Evolutionary conservation across 2,113 vertebrate species (phyloP), one percentile per base, ranked within the genome.

Genomic region (Chionomys nivalis): DNA sequence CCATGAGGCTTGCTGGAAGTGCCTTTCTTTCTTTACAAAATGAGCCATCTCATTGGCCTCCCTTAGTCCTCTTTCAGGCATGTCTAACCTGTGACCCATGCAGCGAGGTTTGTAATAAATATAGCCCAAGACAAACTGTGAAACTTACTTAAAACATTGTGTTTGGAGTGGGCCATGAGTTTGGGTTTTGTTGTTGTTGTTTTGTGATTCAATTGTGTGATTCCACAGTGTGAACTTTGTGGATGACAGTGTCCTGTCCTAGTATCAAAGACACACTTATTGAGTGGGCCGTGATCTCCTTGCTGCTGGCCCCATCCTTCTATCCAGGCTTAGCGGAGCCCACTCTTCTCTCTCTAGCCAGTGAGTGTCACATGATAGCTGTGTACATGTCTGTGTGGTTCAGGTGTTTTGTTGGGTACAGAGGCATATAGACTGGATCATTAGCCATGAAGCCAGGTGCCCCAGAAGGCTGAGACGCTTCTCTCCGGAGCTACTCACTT

Each of bases 371-470:
- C 63, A 2, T 7, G 79, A 10, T 33, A 21, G 7, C 66, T 66
- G 11, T 63, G 28, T 26, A 82, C 19, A 16, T 10, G 12, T 1
- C 36, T 52, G n/a, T 39, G 42, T 72, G 36, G 86, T 65, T 86
- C 55, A 63, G 24, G 76, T 47, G 61, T 70, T 52, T 70, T 78
- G 33, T n/a, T 55, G 36, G 36, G 10, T 42, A 47, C 12, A 1
- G 70, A 61, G 61, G 44, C 44, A 17, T 17, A 6, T 2, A 11
- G 94, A 6, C 17, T 55, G 1, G n/a, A 65, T 12, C 2, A 0
- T 31, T 28, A 21, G 81, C 81, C 47, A 7, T 55, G 24, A 61
- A 16, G 52, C 78, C 13, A 2, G 7, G 19, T 8, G 4, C 26
- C 36, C 76, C 7, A 33, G 61, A n/a, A 72, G 16, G 31, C 90